phyloP scores from a whole-genome alignment of 2,888 invertebrate genomes.

The Microplitis deprimator region DNA sequence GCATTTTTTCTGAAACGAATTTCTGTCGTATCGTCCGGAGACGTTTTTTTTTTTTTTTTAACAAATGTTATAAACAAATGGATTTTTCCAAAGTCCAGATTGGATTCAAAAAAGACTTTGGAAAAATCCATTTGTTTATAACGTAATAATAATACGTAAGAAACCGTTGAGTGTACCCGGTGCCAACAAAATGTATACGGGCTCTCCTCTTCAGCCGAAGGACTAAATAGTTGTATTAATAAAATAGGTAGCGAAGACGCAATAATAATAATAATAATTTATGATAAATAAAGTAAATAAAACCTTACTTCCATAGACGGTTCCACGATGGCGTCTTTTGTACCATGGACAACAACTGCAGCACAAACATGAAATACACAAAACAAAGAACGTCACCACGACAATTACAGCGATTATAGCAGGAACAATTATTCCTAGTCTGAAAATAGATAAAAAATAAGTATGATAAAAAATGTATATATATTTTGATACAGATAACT shows the following conservation, averaged over 20 bases:
- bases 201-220: too few relatives aligned
- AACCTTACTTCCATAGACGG: slow-evolving; percentile 65
- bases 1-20: too few relatives aligned
- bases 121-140: too few relatives aligned
- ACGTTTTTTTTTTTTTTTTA: too few relatives aligned
- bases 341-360: slow-evolving; percentile 67
- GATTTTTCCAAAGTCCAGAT: too few relatives aligned
- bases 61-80: too few relatives aligned
- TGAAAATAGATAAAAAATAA: slow-evolving; percentile 45
- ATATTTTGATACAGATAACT: not conserved
- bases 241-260: not conserved
- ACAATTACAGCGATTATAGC: slow-evolving; percentile 46
- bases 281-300: not conserved
- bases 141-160: too few relatives aligned
- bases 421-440: slow-evolving; percentile 50
- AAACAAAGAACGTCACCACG: slow-evolving; percentile 51
- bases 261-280: not conserved
- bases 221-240: not conserved
- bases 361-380: slow-evolving; percentile 63
- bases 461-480: not conserved
- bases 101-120: too few relatives aligned
- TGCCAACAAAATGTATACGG: too few relatives aligned
- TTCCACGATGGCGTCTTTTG: slow-evolving; percentile 63
- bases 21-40: too few relatives aligned
- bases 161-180: too few relatives aligned